These are phyloP conservation scores for Bos taurus DNA, from an alignment of 2,113 vertebrate genomes.

Conservation along the genomic window ARS-UCD2.0 NC_037352.1:13671501-13672000, in stretches of 20 bases:
- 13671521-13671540: not conserved
- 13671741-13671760: not conserved
- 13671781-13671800: not conserved
- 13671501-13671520: not conserved
- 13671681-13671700: not conserved
- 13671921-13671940: not conserved
- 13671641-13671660: fast-evolving
- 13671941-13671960: not conserved
- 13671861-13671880: not conserved
- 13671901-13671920: not conserved
- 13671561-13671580: not conserved
- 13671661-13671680: not conserved
- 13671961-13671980: not conserved
- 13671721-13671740: not conserved
- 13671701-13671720: not conserved
- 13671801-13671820: not conserved
- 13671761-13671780: not conserved
- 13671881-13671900: not conserved
- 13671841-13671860: not conserved
- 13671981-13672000: fast-evolving
- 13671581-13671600: not conserved
- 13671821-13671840: not conserved
- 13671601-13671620: not conserved
- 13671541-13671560: not conserved
- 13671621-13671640: not conserved